A percentile compares a stretch with the other conserved stretches of the same genome.
Evolutionary conservation across 1,140 invertebrate species (phyloP).

Genomic region (Aethina tumida): DNA sequence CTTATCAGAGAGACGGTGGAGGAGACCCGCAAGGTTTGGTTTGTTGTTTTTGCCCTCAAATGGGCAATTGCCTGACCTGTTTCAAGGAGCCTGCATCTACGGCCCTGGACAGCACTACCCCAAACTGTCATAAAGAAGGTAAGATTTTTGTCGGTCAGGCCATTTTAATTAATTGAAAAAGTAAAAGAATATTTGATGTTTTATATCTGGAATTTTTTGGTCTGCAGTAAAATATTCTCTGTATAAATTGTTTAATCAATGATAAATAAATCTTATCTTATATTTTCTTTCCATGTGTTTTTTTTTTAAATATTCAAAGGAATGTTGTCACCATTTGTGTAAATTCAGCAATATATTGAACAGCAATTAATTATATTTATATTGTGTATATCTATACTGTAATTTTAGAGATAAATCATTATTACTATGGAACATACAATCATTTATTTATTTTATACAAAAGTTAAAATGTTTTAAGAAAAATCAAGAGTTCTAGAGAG

Average conservation of each 20-base stretch:
- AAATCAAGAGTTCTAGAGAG: too few species aligned
- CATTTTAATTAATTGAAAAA: too few species aligned
- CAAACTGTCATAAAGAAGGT: constrained; percentile 54
- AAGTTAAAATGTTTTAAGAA: too few species aligned
- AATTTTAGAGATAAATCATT: too few species aligned
- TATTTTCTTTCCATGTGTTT: constrained; percentile 1
- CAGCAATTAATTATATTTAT: too few species aligned
- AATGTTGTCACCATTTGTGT: not conserved
- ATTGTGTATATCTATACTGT: too few species aligned
- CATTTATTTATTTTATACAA: too few species aligned
- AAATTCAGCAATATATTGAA: too few species aligned
- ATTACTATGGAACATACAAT: too few species aligned
- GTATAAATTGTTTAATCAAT: constrained; percentile 4
- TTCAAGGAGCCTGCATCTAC: constrained; percentile 57
- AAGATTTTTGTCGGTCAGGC: too few species aligned
- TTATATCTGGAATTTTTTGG: not conserved
- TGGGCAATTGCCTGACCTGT: constrained; percentile 71
- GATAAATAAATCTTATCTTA: not conserved
- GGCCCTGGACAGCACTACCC: constrained; percentile 40
- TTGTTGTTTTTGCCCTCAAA: constrained; percentile 51
- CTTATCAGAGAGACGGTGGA: too few species aligned
- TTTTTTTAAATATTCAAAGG: constrained; percentile 3
- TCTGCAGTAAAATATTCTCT: not conserved
- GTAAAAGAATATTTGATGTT: constrained; percentile 8
- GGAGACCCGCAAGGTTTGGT: constrained; percentile 19